Evolutionary conservation across 2,888 invertebrate genomes (phyloP).

Genomic region (Synergus itoensis): DNA sequence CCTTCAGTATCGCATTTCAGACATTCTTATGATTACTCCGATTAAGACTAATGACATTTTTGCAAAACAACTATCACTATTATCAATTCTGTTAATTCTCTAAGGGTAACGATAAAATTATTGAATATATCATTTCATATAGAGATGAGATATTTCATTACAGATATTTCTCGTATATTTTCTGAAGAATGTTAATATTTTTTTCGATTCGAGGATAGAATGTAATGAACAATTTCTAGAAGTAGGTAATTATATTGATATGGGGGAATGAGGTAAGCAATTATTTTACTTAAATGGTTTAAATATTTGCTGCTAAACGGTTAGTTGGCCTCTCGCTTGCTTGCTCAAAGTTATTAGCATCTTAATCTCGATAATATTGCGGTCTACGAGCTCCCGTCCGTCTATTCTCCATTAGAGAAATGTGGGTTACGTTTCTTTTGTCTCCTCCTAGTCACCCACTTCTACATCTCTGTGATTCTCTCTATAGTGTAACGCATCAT

Average conservation of each 20-base stretch:
- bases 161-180: conserved; percentile 16
- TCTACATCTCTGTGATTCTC: conserved; percentile 35
- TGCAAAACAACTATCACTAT: neutral
- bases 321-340: conserved; percentile 45
- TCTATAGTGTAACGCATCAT: conserved; percentile 29
- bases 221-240: conserved; percentile 25
- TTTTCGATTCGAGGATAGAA: conserved; percentile 1
- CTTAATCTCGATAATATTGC: conserved; percentile 49
- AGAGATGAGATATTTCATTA: neutral
- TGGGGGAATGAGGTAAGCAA: conserved; percentile 31
- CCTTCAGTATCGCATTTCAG: neutral
- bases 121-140: too few relatives aligned
- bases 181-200: neutral
- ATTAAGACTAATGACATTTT: neutral
- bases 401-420: conserved; percentile 47
- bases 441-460: conserved; percentile 52
- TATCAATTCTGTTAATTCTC: neutral
- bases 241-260: conserved; percentile 38
- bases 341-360: conserved; percentile 53
- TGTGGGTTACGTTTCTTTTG: conserved; percentile 65
- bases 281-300: conserved; percentile 39
- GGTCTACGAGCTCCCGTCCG: conserved; percentile 48
- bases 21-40: neutral
- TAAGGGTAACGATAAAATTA: too few relatives aligned
- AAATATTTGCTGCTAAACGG: conserved; percentile 38